Evolutionary conservation across 2,797 vertebrate genomes (phyloP).

Genomic region (Urophycis tenuis): DNA sequence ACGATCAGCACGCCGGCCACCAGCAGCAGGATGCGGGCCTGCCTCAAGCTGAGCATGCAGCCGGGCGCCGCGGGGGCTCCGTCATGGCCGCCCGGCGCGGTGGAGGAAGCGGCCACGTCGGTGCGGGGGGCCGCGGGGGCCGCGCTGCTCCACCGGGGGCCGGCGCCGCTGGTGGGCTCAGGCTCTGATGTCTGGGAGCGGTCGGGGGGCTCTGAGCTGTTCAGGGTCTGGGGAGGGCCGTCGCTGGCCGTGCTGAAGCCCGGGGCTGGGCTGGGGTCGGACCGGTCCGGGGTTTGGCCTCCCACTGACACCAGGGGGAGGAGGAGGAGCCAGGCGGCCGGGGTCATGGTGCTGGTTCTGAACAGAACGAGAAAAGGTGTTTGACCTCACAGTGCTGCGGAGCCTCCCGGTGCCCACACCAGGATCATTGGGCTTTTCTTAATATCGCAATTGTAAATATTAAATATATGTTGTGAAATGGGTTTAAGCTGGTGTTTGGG

Average conservation of each 20-base stretch:
- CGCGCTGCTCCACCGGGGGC: not conserved
- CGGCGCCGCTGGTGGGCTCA: not conserved
- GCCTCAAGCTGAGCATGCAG: fast-evolving
- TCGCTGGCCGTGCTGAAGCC: too few species aligned
- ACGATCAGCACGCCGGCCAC: slow-evolving; percentile 32
- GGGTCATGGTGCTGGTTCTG: not conserved
- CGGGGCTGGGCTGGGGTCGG: too few species aligned
- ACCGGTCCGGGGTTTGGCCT: too few species aligned
- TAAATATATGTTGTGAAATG: too few species aligned
- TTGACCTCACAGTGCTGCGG: too few species aligned
- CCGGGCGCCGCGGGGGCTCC: not conserved
- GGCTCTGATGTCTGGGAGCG: not conserved
- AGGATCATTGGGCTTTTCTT: too few species aligned
- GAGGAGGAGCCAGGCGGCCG: not conserved
- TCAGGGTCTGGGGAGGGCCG: too few species aligned
- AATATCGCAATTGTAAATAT: too few species aligned
- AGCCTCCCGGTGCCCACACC: too few species aligned
- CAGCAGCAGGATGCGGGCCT: not conserved
- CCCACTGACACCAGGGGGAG: not conserved
- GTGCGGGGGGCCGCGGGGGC: not conserved
- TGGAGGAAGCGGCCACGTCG: not conserved
- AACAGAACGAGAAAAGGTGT: not conserved
- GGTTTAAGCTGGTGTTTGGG: too few species aligned
- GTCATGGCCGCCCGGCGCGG: not conserved
- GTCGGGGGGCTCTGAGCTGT: not conserved